Conservation (phyloP, 2,888 invertebrate species). For the Protophormia terraenovae region DNA sequence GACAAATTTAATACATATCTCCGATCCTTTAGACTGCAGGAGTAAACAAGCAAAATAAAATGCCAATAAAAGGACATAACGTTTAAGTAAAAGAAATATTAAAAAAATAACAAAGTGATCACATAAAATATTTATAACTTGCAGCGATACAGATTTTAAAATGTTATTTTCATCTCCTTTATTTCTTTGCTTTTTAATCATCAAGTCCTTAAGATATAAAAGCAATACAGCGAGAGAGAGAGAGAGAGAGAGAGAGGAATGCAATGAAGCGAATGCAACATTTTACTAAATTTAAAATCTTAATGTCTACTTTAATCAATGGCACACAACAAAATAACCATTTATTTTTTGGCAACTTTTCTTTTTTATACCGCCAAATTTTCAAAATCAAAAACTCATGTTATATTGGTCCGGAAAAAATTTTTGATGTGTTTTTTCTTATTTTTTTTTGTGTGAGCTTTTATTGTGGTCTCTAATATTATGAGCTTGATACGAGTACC, state of each 20-base stretch:
- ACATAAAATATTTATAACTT: slow-evolving; percentile 32
- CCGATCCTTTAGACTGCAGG: neutral
- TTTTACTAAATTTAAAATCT: slow-evolving; percentile 32
- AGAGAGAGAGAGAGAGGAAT: neutral
- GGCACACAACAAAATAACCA: slow-evolving; percentile 59
- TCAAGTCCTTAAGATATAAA: neutral
- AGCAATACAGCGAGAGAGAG: neutral
- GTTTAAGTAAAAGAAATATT: neutral
- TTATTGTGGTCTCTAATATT: slow-evolving; percentile 43
- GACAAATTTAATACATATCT: neutral
- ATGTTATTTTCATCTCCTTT: neutral
- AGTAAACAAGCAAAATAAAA: neutral
- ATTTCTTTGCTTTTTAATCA: neutral
- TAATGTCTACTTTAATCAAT: slow-evolving; percentile 60
- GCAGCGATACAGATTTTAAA: slow-evolving; percentile 21
- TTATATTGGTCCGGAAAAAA: slow-evolving; percentile 35
- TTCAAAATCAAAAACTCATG: slow-evolving; percentile 34
- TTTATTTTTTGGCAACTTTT: slow-evolving; percentile 44
- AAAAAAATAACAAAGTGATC: neutral
- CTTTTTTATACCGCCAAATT: slow-evolving; percentile 39
- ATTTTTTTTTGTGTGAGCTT: neutral
- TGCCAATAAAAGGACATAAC: neutral
- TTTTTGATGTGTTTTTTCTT: slow-evolving; percentile 18
- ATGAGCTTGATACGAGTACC: slow-evolving; percentile 44
- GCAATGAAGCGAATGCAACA: slow-evolving; percentile 29